phyloP scores from a whole-genome alignment of 2,888 invertebrate genomes.

The Branchellion lobata region DNA sequence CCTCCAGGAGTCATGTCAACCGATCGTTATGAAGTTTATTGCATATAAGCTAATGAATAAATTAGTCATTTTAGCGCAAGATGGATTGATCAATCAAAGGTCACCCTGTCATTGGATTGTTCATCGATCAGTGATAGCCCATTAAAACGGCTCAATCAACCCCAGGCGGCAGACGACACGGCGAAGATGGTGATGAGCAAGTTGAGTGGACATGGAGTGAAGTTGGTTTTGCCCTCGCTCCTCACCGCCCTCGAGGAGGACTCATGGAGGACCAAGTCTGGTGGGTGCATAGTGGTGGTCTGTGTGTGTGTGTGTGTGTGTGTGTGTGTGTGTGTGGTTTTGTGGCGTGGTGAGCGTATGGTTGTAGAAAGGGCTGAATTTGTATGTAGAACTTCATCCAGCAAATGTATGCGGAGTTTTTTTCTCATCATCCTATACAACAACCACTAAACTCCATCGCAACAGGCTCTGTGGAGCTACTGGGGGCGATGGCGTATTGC shows the following conservation, averaged over 20 bases:
- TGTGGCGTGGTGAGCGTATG: no score
- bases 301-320: background rate
- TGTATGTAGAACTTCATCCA: no score
- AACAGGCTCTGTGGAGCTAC: conserved; percentile 83
- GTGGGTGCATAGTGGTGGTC: no score
- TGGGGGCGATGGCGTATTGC: conserved; percentile 97
- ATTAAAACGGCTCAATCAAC: background rate
- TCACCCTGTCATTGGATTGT: no score
- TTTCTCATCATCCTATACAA: no score
- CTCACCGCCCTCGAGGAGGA: conserved; percentile 91
- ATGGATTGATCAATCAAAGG: background rate
- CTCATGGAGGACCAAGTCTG: conserved; percentile 83
- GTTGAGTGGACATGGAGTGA: conserved; percentile 93
- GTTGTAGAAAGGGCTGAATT: no score
- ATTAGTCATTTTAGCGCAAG: no score
- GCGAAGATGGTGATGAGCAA: conserved; percentile 88
- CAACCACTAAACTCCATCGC: no score
- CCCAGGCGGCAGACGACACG: conserved; percentile 88
- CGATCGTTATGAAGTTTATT: no score
- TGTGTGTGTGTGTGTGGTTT: no score
- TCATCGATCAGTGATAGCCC: background rate
- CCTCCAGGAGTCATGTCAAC: background rate
- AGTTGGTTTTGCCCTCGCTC: conserved; percentile 89
- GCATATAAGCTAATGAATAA: no score
- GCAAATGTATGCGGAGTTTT: no score